phyloP scores from a whole-genome alignment of 2,113 vertebrate genomes.

The Onychorhynchus coronatus region DNA sequence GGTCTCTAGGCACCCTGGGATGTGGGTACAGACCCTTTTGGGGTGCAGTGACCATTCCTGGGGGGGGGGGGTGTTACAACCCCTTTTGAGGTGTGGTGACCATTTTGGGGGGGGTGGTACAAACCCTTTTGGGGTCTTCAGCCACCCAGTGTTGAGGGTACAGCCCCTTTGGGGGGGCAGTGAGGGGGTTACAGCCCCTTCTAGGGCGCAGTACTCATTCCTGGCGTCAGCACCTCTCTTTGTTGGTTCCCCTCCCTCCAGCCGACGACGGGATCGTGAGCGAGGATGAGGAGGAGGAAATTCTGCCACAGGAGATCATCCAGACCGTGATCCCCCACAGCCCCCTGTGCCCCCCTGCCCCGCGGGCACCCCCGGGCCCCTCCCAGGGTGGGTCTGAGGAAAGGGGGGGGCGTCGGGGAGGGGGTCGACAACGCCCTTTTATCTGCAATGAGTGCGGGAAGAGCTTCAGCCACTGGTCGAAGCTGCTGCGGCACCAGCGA shows the following conservation, averaged over 20 bases:
- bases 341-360: not conserved
- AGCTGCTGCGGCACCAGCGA: conserved; percentile 78
- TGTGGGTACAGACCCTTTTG: too few relatives aligned
- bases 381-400: not conserved
- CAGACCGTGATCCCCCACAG: conserved; percentile 10
- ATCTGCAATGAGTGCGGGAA: conserved; percentile 77
- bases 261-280: not conserved
- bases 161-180: too few relatives aligned
- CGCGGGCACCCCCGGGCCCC: not conserved
- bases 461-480: conserved; percentile 78
- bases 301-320: conserved; percentile 10
- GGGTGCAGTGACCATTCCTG: not conserved
- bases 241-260: not conserved
- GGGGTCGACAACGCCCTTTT: conserved; percentile 54
- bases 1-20: too few relatives aligned
- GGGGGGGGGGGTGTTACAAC: not conserved
- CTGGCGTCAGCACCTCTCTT: not conserved
- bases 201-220: not conserved
- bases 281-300: not conserved
- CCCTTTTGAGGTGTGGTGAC: too few relatives aligned
- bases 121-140: too few relatives aligned
- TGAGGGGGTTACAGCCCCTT: not conserved
- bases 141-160: too few relatives aligned
- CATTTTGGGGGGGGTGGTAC: too few relatives aligned
- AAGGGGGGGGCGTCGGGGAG: not conserved